A percentile compares a stretch with the other conserved stretches of the same genome.
These are phyloP conservation scores for Hybognathus amarus DNA, from an alignment of 2,797 vertebrate genomes.

Conservation along the genomic window DNA sequence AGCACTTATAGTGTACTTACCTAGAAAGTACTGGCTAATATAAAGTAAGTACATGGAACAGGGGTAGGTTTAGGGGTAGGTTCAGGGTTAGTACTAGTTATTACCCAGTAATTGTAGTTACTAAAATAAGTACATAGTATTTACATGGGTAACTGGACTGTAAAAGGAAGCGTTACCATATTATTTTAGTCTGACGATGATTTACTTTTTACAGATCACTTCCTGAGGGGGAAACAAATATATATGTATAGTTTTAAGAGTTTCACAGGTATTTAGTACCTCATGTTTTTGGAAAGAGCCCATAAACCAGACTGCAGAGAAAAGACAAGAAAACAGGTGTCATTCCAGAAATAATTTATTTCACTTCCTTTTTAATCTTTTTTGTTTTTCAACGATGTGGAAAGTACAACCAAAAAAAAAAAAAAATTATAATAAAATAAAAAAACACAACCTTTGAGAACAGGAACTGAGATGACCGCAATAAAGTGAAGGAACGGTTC, in stretches of 20 bases:
- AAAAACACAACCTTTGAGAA: slow-evolving; percentile 68
- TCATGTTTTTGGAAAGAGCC: background rate
- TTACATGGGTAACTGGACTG: too few relatives aligned
- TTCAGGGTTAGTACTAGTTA: too few relatives aligned
- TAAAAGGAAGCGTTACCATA: too few relatives aligned
- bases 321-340: slow-evolving; percentile 28
- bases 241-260: too few relatives aligned
- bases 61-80: too few relatives aligned
- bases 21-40: too few relatives aligned
- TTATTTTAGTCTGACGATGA: too few relatives aligned
- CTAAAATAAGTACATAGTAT: too few relatives aligned
- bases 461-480: slow-evolving; percentile 81
- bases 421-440: slow-evolving; percentile 60
- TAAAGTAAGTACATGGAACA: too few relatives aligned
- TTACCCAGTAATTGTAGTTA: too few relatives aligned
- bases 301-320: background rate
- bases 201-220: background rate
- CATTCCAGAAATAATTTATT: slow-evolving; percentile 73
- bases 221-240: too few relatives aligned
- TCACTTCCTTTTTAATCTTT: slow-evolving; percentile 82
- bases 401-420: slow-evolving; percentile 79
- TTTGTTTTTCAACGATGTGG: slow-evolving; percentile 82
- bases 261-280: background rate
- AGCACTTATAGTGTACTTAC: too few relatives aligned
- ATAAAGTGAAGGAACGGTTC: slow-evolving; percentile 71